Percentiles rank a stretch among this genome's conserved stretches.
Conservation (phyloP, 2,888 invertebrate species). For the Clepsis dumicolana region DNA sequence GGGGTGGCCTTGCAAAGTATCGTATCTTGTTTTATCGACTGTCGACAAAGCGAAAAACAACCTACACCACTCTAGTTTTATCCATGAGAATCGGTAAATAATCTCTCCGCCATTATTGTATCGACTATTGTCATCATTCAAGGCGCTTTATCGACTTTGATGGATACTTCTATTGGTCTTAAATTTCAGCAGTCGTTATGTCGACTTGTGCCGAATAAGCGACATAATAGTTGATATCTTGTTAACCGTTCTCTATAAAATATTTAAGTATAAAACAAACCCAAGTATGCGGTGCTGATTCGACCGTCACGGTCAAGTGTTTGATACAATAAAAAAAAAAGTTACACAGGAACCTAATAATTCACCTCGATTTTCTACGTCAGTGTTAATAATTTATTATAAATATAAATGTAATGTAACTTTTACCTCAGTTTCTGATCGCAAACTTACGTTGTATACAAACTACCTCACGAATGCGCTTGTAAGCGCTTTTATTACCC, state of each 20-base stretch:
- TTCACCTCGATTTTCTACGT: not conserved
- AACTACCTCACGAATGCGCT: not conserved
- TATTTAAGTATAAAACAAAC: not conserved
- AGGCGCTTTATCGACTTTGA: not conserved
- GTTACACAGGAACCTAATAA: not conserved
- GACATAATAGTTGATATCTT: not conserved
- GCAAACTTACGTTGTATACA: not conserved
- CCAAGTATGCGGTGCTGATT: constrained; percentile 8
- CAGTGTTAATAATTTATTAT: not conserved
- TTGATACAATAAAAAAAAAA: not conserved
- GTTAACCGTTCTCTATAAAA: constrained; percentile 46
- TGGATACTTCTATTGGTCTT: not conserved
- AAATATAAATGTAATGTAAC: not conserved
- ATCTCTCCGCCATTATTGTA: constrained; percentile 2
- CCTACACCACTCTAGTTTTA: not conserved
- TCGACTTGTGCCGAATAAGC: not conserved
- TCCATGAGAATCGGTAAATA: constrained; percentile 41
- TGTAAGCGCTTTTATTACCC: not conserved
- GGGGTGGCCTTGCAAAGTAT: not conserved
- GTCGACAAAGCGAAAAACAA: not conserved
- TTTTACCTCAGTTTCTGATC: not conserved
- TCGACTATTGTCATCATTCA: not conserved
- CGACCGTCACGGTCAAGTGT: not conserved
- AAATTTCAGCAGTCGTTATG: not conserved
- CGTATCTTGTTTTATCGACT: not conserved